phyloP scores from a whole-genome alignment of 2,888 invertebrate species.

The Hololepta plana region DNA sequence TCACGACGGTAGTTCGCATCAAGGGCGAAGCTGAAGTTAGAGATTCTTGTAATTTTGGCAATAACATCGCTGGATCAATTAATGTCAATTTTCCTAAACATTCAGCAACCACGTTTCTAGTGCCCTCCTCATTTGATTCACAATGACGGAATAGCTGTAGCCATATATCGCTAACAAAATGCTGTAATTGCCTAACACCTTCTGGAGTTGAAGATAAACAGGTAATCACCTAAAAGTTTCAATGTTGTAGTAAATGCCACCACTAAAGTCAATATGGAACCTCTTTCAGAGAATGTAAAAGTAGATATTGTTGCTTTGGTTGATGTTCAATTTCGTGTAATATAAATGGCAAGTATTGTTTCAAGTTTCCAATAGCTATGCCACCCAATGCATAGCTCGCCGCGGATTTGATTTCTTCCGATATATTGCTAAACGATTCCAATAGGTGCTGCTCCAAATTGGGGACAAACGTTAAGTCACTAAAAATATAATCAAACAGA shows the following conservation, averaged over 20 bases:
- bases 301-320: constrained; percentile 85
- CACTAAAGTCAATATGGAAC: constrained; percentile 26
- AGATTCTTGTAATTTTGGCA: constrained; percentile 76
- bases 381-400: constrained; percentile 95
- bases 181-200: constrained; percentile 57
- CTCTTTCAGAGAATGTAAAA: constrained; percentile 95
- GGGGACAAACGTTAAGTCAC: constrained; percentile 60
- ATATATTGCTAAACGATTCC: constrained; percentile 74
- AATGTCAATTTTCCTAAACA: constrained; percentile 92
- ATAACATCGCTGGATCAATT: constrained; percentile 71
- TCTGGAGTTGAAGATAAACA: constrained; percentile 59
- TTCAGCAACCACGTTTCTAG: constrained; percentile 96
- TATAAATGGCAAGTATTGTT: constrained; percentile 85
- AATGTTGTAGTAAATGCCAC: background rate
- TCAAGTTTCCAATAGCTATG: constrained; percentile 88
- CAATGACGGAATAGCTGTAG: constrained; percentile 83
- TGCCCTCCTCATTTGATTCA: constrained; percentile 94
- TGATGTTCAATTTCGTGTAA: constrained; percentile 85
- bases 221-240: constrained; percentile 50
- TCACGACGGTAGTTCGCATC: constrained; percentile 90
- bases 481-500: too few species aligned
- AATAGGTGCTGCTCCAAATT: constrained; percentile 63
- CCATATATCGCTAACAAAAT: constrained; percentile 83
- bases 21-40: constrained; percentile 63
- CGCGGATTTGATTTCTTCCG: constrained; percentile 94